Base-by-base conservation (phyloP, 2,888 invertebrate species). In the Anodontia alba region DNA sequence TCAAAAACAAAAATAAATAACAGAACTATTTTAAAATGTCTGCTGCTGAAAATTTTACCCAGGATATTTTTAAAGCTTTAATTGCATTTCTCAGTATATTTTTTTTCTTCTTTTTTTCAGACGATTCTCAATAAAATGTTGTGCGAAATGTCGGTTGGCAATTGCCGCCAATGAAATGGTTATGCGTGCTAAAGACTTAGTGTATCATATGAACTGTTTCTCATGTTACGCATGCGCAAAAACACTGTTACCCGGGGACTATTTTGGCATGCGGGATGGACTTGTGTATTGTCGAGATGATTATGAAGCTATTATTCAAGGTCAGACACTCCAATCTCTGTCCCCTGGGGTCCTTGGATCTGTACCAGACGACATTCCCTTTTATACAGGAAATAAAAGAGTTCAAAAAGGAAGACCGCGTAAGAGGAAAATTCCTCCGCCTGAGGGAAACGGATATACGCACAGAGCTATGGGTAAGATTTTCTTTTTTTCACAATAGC, bases 151-250 rank as follows among this genome's bases (percentile, higher is more conserved):
- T 92, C 97, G 97, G 42, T 96, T 96, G 69, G 97, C 97, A 8
- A 97, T 98, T 92, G 96, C 97, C 15, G 96, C 97, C 51, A 97
- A 97, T 91, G 98, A 98, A 95, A 95, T 98, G 94, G 98, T 98
- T 92, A 98, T 98, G 98, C 95, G 98, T 84, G 98, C 98, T 0
- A 95, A 97, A 66, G 97, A 98, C 90, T 95, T 97, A 92, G 97
- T 98, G 83, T 98, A 97, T 95, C 98, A 98, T 94, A 96, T 98
- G 80, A 96, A 97, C 88, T 98, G 98, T 95, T 98, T 98, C 96
- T 97, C 97, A 51, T 98, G 98, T 94, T 96, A 96, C 78, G 96
- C 97, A 51, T 98, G 98, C 94, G 97, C 97, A 70, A 96, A 96
- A 38, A 96, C 97, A 75, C 95, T 98, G 85, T 96, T 97, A 83